Evolutionary conservation across 2,113 vertebrate genomes (phyloP).

Genomic region (Xyliphius kryptos): DNA sequence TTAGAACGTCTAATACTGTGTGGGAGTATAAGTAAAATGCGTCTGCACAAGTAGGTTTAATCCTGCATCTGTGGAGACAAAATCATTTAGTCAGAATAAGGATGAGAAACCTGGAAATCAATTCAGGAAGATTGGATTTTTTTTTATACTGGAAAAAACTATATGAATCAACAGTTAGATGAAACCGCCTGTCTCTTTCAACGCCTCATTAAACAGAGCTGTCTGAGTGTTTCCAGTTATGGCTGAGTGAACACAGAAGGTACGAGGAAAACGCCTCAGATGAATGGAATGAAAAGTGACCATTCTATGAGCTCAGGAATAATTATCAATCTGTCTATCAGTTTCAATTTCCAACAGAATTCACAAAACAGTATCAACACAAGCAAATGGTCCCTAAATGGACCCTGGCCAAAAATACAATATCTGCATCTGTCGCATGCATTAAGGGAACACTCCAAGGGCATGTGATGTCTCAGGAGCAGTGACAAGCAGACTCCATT

Average conservation of each 20-base stretch:
- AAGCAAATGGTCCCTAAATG: slow-evolving; percentile 26
- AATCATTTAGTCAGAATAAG: too few species aligned
- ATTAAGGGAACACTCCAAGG: too few species aligned
- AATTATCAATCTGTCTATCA: too few species aligned
- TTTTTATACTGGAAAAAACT: too few species aligned
- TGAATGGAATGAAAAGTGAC: slow-evolving; percentile 1
- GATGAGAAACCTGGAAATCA: too few species aligned
- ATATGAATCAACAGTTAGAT: not conserved
- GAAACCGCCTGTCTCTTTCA: not conserved
- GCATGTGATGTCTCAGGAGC: slow-evolving; percentile 13
- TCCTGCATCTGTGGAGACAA: too few species aligned
- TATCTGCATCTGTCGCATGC: slow-evolving; percentile 14
- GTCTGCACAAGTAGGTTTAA: too few species aligned
- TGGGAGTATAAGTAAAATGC: too few species aligned
- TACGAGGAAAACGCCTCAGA: slow-evolving; percentile 1
- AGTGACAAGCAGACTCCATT: slow-evolving; percentile 17
- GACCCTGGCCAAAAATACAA: slow-evolving; percentile 31
- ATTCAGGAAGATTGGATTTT: too few species aligned
- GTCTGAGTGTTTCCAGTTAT: slow-evolving; percentile 1
- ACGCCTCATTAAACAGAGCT: slow-evolving; percentile 9
- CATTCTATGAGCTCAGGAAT: too few species aligned
- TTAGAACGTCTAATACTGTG: too few species aligned
- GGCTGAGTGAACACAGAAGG: not conserved
- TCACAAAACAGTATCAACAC: slow-evolving; percentile 25
- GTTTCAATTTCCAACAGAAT: too few species aligned